Conservation (phyloP, 2,113 vertebrate genomes). For the Heterotis niloticus region DNA sequence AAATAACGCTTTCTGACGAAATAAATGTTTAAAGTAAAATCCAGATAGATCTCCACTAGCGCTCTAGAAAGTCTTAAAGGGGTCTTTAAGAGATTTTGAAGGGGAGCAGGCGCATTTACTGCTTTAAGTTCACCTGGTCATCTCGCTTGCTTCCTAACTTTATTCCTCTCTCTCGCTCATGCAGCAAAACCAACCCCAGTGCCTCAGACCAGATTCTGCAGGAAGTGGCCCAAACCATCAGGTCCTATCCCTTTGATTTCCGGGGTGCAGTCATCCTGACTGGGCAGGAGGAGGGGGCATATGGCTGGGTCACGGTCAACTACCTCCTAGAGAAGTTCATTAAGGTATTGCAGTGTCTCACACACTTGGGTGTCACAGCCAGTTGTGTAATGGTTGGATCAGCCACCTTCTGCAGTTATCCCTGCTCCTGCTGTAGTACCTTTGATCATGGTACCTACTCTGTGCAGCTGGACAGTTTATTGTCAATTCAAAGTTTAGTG, state of each 20-base stretch:
- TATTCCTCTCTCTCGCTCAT: background rate
- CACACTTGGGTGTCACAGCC: too few species aligned
- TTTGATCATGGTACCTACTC: background rate
- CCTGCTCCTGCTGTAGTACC: background rate
- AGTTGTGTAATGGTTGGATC: background rate
- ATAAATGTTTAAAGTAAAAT: too few species aligned
- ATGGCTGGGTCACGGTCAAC: conserved; percentile 85
- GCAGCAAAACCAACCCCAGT: conserved; percentile 61
- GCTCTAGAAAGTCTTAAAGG: too few species aligned
- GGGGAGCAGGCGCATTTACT: background rate
- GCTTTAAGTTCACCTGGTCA: background rate
- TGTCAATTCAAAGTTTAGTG: background rate
- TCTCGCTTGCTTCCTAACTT: background rate
- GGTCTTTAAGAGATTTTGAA: too few species aligned
- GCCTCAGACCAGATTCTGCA: conserved; percentile 59
- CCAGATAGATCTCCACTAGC: too few species aligned
- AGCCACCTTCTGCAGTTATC: background rate
- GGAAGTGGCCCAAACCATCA: conserved; percentile 64
- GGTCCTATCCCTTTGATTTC: conserved; percentile 70
- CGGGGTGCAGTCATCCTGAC: conserved; percentile 68
- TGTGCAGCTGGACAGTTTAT: background rate
- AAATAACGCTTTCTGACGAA: background rate
- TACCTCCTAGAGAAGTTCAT: conserved; percentile 80
- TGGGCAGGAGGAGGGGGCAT: conserved; percentile 73
- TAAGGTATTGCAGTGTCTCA: conserved; percentile 58